Conservation (phyloP, 2,888 invertebrate species). For the Colostygia pectinataria region DNA sequence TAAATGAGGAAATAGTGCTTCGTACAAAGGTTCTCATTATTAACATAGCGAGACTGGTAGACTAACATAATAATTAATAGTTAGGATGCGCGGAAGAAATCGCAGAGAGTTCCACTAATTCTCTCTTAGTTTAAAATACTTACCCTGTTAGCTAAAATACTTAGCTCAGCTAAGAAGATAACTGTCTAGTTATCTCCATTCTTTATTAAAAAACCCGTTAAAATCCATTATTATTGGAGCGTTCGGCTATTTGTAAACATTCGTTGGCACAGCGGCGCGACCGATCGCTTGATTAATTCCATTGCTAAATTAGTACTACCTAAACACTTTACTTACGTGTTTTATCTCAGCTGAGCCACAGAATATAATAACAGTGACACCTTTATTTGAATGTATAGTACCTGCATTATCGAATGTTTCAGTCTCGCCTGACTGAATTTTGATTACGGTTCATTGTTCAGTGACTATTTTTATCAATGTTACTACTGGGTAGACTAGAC, state of each 20-base stretch:
- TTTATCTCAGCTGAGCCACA: conserved; percentile 20
- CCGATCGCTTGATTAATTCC: conserved; percentile 34
- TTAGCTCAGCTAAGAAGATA: too few relatives aligned
- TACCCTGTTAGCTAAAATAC: too few relatives aligned
- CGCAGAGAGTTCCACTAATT: too few relatives aligned
- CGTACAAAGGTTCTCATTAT: too few relatives aligned
- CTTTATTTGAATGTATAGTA: neutral
- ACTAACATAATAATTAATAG: too few relatives aligned
- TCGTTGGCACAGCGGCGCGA: conserved; percentile 31
- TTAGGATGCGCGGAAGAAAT: too few relatives aligned
- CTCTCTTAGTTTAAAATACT: too few relatives aligned
- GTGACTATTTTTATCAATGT: neutral
- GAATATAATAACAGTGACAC: neutral
- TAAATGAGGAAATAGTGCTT: too few relatives aligned
- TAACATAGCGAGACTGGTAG: too few relatives aligned
- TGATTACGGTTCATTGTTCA: conserved; percentile 1
- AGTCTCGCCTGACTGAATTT: conserved; percentile 8
- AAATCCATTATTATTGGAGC: conserved; percentile 23
- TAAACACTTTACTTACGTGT: conserved; percentile 24
- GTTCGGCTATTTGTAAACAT: conserved; percentile 33
- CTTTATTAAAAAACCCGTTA: conserved; percentile 21
- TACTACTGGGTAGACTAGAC: neutral
- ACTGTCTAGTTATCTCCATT: too few relatives aligned
- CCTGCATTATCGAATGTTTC: neutral
- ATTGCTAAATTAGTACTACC: conserved; percentile 30